These are phyloP conservation scores for Eledona agricola DNA, from an alignment of 2,888 invertebrate genomes.

Conservation along the genomic window DNA sequence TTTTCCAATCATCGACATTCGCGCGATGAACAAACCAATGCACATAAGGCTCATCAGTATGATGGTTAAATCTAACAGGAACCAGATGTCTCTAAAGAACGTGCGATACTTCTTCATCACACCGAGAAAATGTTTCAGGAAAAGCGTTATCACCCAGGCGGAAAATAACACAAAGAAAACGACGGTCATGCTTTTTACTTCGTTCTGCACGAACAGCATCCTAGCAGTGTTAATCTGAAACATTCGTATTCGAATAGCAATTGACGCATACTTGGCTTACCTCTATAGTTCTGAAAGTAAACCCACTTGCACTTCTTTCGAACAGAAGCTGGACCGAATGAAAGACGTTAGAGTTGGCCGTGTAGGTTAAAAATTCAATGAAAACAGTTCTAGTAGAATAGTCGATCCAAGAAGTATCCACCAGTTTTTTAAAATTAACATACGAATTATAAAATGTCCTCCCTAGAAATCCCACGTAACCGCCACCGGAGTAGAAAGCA, in stretches of 20 bases:
- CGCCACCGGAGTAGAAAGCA: slow-evolving; percentile 49
- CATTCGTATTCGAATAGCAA: too few species aligned
- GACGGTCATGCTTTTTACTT: slow-evolving; percentile 26
- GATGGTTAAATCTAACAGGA: slow-evolving; percentile 46
- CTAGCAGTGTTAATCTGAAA: too few species aligned
- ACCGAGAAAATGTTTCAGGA: slow-evolving; percentile 39
- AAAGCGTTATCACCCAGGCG: slow-evolving; percentile 41
- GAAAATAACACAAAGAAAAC: slow-evolving; percentile 42
- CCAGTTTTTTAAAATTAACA: slow-evolving; percentile 45
- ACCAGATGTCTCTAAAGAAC: slow-evolving; percentile 45
- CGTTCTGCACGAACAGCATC: too few species aligned
- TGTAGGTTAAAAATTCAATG: slow-evolving; percentile 52
- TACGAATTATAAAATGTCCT: slow-evolving; percentile 49
- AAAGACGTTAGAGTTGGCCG: slow-evolving; percentile 50
- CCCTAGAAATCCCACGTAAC: slow-evolving; percentile 50
- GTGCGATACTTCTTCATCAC: slow-evolving; percentile 29
- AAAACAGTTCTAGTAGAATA: slow-evolving; percentile 46
- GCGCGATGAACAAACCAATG: slow-evolving; percentile 3
- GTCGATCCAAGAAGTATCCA: slow-evolving; percentile 50
- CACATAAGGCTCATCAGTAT: slow-evolving; percentile 43
- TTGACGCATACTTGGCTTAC: too few species aligned
- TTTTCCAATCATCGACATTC: slow-evolving; percentile 29
- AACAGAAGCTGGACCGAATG: slow-evolving; percentile 45
- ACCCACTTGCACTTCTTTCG: slow-evolving; percentile 50
- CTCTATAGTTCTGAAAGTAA: slow-evolving; percentile 34